Evolutionary conservation across 1,140 invertebrate genomes (phyloP), one percentile per base, ranked within the genome.

Genomic region (Ctenoplectra terminalis): DNA sequence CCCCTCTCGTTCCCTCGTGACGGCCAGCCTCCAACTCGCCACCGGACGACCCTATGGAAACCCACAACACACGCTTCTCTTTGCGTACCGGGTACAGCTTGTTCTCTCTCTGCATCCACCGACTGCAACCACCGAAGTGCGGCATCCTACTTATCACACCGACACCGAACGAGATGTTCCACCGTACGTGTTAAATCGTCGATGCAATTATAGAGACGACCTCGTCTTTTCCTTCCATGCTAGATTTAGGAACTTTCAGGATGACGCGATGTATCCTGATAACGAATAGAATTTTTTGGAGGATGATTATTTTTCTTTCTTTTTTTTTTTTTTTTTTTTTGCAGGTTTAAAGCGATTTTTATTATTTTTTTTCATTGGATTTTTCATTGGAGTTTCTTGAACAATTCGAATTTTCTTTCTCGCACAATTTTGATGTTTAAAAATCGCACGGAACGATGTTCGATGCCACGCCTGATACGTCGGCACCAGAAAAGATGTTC

Each of bases 21-120:
- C 87, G 75, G 81, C 81, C 83, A 78, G 80, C 83, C 87, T 86
- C 89, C 89, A 81, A 90, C 85, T 89, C 89, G 87, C 88, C 88
- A 90, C 88, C 85, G 90, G 82, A 90, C 89, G 89, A 86, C 79
- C 84, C 84, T 80, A 87, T 84, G 82, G 78, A 87, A 82, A 86
- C 60, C 82, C 86, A 64, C 86, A 79, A 87, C 82, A 84, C 82
- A 84, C 85, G 82, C 69, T 67, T 71, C 60, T 81, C 69, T 84
- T 69, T 72, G 67, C 71, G 78, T 82, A 50, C 34, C n/a, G 69
- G 54, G 29, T 72, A 70, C 72, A 56, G 58, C 81, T 40, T n/a
- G n/a, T 9, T 40, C 40, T 37, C 52, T 46, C 31, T 52, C 56
- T 43, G 63, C 76, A 58, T 80, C 67, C 76, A 67, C 72, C 70